Conservation (phyloP, 2,113 vertebrate genomes). For the Caranx melampygus region DNA sequence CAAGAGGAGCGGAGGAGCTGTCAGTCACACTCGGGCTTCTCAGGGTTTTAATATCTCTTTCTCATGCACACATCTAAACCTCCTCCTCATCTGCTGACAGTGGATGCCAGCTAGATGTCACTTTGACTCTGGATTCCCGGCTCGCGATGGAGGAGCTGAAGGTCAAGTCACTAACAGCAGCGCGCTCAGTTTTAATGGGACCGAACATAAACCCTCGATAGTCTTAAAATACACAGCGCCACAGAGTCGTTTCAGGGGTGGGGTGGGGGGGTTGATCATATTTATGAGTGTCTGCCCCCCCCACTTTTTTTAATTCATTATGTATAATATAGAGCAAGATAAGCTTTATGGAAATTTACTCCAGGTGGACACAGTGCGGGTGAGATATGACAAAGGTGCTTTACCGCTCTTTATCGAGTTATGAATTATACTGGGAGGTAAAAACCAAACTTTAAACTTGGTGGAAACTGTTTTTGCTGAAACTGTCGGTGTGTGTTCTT, state of each 20-base stretch:
- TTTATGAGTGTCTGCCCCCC: slow-evolving; percentile 62
- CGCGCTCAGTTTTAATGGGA: slow-evolving; percentile 61
- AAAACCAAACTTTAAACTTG: neutral
- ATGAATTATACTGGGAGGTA: slow-evolving; percentile 46
- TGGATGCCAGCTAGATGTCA: slow-evolving; percentile 68
- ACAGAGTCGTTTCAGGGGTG: slow-evolving; percentile 51
- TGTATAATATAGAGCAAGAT: slow-evolving; percentile 56
- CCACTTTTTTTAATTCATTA: slow-evolving; percentile 53
- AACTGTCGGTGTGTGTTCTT: neutral
- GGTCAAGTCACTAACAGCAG: slow-evolving; percentile 70
- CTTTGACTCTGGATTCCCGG: slow-evolving; percentile 65
- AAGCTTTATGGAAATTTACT: slow-evolving; percentile 62
- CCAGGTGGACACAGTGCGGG: slow-evolving; percentile 46
- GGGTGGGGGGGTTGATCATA: slow-evolving; percentile 37
- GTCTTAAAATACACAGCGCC: slow-evolving; percentile 65
- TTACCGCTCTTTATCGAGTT: slow-evolving; percentile 42
- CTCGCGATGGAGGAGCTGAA: slow-evolving; percentile 64
- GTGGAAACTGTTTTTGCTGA: slow-evolving; percentile 13
- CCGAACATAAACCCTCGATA: slow-evolving; percentile 63
- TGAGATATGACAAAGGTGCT: slow-evolving; percentile 45
- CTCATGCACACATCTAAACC: slow-evolving; percentile 68
- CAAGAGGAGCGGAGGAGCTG: slow-evolving; percentile 67
- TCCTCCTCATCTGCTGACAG: slow-evolving; percentile 73
- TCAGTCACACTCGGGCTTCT: slow-evolving; percentile 66
- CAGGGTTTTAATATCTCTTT: slow-evolving; percentile 76